Evolutionary conservation across 2,888 invertebrate species (phyloP), one percentile per base, ranked within the genome.

Genomic region (Aromia moschata): DNA sequence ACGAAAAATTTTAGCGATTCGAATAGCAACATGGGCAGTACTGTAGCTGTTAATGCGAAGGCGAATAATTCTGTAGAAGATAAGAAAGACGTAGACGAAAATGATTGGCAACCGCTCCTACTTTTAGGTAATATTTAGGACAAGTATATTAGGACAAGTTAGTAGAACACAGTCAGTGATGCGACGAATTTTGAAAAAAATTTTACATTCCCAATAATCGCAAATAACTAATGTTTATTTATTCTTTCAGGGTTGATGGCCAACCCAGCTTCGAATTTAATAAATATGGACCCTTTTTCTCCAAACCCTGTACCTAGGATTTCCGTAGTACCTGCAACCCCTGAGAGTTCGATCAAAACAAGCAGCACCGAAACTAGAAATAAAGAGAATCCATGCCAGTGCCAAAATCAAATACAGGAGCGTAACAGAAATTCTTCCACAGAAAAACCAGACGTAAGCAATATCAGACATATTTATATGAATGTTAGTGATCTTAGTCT

Each of bases 21-120:
- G 41, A 59, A 58, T 33, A 58, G 53, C 20, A 61, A 56, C 14
- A n/a, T n/a, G n/a, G n/a, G n/a, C n/a, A n/a, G n/a, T n/a, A 51
- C 11, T 2, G 16, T 54, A 44, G 47, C 47, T n/a, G 16, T 12
- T 17, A 43, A 36, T 12, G 2, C 55, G 12, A 45, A 44, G 38
- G 15, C 57, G 51, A 63, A 66, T 61, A 68, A 56, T 56, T 30
- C 37, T 14, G 36, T 18, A 38, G 66, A 56, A 44, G 60, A 56
- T 51, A 52, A 49, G 11, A 68, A 54, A 18, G 49, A 61, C 10
- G 47, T 46, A 15, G 54, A 60, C n/a, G 84, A 85, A 64, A 87
- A 88, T 64, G 88, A 88, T 69, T 82, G 87, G 81, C 84, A 88
- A 37, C 87, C 89, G 1, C 77, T 89, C 9, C 86, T 89, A 84